Percentiles rank a stretch among this genome's conserved stretches.
These are phyloP conservation scores for Eledona agricola DNA, from an alignment of 2,888 invertebrate genomes.

Conservation along the genomic window DNA sequence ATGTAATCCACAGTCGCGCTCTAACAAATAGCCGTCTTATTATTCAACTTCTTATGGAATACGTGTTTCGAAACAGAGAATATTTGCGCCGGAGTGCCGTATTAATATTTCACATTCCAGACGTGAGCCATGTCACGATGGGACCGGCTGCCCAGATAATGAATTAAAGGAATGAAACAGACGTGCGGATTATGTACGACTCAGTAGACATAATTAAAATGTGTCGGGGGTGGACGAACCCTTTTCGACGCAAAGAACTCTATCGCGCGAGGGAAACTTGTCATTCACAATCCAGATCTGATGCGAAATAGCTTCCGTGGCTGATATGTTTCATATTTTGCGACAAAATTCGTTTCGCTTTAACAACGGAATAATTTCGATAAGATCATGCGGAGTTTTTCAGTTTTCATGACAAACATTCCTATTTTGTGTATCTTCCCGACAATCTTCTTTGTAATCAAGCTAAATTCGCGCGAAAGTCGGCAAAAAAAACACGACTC, in stretches of 20 bases:
- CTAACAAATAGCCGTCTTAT: slow-evolving; percentile 44
- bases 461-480: no score
- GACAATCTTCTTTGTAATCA: no score
- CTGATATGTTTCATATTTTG: slow-evolving; percentile 1
- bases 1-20: slow-evolving; percentile 27
- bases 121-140: slow-evolving; percentile 32
- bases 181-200: slow-evolving; percentile 44
- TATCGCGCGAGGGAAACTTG: slow-evolving; percentile 17
- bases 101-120: slow-evolving; percentile 44
- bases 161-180: slow-evolving; percentile 46
- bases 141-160: slow-evolving; percentile 43
- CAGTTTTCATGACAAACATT: no score
- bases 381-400: no score
- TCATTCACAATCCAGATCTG: slow-evolving; percentile 14
- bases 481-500: no score
- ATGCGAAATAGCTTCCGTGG: slow-evolving; percentile 5
- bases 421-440: no score
- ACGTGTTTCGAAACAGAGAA: slow-evolving; percentile 40
- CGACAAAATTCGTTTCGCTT: slow-evolving; percentile 3
- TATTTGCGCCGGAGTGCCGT: slow-evolving; percentile 42
- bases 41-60: slow-evolving; percentile 46
- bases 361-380: no score
- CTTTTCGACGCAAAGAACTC: slow-evolving; percentile 21
- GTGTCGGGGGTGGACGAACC: slow-evolving; percentile 33
- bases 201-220: slow-evolving; percentile 48